Conservation (phyloP, 2,797 vertebrate species). For the Esox lucius region DNA sequence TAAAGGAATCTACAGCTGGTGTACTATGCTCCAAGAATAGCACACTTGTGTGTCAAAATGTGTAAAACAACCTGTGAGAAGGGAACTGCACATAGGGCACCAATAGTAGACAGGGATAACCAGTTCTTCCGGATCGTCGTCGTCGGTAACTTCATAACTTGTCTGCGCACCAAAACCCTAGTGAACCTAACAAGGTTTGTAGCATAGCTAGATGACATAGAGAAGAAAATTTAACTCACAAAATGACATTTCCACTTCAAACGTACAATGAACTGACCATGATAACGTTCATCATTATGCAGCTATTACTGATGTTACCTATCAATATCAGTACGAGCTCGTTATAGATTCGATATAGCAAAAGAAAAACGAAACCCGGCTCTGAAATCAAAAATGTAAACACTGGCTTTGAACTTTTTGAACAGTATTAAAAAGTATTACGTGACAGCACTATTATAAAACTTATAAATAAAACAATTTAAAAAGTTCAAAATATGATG, state of each 20-base stretch:
- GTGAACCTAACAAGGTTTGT: conserved; percentile 12
- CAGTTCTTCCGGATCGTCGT: conserved; percentile 34
- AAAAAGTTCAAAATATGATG: background rate
- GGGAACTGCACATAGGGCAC: conserved; percentile 52
- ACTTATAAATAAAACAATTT: background rate
- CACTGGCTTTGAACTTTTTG: background rate
- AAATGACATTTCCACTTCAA: background rate
- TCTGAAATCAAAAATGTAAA: background rate
- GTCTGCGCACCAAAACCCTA: conserved; percentile 2
- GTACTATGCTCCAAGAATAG: background rate
- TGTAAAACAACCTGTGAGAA: conserved; percentile 44
- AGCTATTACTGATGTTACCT: background rate
- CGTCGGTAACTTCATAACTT: conserved; percentile 25
- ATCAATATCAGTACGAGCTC: background rate
- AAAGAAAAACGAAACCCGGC: background rate
- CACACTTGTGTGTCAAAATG: no score
- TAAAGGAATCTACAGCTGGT: background rate
- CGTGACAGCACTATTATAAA: no score
- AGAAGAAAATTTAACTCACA: background rate
- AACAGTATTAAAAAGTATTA: background rate
- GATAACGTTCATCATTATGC: background rate
- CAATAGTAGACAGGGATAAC: conserved; percentile 38
- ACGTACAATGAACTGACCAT: background rate
- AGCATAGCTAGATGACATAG: conserved; percentile 26
- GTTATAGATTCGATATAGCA: background rate